These are phyloP conservation scores for Hemiscyllium ocellatum DNA, from an alignment of 2,113 vertebrate genomes.

Conservation along the genomic window DNA sequence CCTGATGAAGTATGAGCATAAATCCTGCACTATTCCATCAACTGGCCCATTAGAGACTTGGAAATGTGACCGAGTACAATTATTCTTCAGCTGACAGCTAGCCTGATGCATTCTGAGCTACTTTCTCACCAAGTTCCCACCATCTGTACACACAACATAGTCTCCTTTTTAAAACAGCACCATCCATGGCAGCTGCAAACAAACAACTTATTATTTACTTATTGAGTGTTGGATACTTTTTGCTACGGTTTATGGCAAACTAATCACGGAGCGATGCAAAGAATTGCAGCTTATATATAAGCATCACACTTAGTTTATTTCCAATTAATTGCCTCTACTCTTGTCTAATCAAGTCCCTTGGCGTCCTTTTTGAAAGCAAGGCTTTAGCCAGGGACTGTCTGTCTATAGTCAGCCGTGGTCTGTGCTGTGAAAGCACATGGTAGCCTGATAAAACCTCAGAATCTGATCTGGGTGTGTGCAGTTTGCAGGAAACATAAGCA, in stretches of 20 bases:
- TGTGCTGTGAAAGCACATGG: not conserved
- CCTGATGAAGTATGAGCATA: not conserved
- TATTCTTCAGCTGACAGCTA: conserved; percentile 2
- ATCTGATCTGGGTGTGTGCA: not conserved
- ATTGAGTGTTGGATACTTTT: not conserved
- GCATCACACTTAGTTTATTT: not conserved
- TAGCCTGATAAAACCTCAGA: not conserved
- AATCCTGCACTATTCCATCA: not conserved
- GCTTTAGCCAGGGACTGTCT: not conserved
- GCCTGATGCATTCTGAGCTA: not conserved
- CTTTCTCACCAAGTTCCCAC: conserved; percentile 12
- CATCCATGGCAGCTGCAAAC: not conserved
- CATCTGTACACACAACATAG: not conserved
- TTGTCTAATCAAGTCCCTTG: not conserved
- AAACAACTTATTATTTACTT: not conserved
- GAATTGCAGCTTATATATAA: not conserved
- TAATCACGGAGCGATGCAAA: not conserved
- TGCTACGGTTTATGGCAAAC: not conserved
- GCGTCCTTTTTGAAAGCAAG: not conserved
- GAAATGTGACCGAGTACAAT: not conserved
- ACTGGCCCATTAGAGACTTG: not conserved
- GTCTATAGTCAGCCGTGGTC: not conserved
- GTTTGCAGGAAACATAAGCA: not conserved
- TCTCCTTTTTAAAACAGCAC: not conserved
- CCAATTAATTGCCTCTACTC: not conserved